Evolutionary conservation across 2,797 vertebrate species (phyloP).

Genomic region (Saxicola maurus): DNA sequence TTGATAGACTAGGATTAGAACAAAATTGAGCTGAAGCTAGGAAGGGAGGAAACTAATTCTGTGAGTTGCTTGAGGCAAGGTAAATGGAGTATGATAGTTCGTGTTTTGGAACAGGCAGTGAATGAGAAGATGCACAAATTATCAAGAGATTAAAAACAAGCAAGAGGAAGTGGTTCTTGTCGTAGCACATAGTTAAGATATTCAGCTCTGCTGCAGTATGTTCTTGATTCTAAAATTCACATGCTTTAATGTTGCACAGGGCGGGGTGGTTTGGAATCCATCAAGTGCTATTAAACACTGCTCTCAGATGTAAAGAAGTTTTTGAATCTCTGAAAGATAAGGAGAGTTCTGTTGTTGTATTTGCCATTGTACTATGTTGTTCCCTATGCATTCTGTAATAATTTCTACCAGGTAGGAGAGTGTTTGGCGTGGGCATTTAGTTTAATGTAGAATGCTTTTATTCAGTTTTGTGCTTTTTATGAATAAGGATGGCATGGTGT

Average conservation of each 20-base stretch:
- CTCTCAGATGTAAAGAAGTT: not conserved
- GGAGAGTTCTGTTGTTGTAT: not conserved
- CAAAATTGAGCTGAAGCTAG: not conserved
- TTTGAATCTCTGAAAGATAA: not conserved
- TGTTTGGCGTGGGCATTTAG: not conserved
- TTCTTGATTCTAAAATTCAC: not conserved
- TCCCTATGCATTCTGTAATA: not conserved
- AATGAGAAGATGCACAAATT: slow-evolving; percentile 2
- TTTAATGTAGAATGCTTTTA: not conserved
- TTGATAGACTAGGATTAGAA: not conserved
- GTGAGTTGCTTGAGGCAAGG: not conserved
- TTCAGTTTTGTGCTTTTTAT: not conserved
- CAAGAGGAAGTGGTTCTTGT: slow-evolving; percentile 13
- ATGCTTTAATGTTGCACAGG: not conserved
- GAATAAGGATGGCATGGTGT: not conserved
- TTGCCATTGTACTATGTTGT: not conserved
- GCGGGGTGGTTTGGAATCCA: not conserved
- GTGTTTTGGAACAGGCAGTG: not conserved
- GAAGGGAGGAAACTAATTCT: not conserved
- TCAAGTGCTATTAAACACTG: not conserved
- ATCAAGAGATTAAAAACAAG: not conserved
- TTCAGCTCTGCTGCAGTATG: not conserved
- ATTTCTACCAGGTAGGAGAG: not conserved
- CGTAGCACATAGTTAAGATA: not conserved
- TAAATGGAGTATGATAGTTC: not conserved